Conservation (phyloP, 2,797 vertebrate genomes). For the Scyliorhinus canicula region DNA sequence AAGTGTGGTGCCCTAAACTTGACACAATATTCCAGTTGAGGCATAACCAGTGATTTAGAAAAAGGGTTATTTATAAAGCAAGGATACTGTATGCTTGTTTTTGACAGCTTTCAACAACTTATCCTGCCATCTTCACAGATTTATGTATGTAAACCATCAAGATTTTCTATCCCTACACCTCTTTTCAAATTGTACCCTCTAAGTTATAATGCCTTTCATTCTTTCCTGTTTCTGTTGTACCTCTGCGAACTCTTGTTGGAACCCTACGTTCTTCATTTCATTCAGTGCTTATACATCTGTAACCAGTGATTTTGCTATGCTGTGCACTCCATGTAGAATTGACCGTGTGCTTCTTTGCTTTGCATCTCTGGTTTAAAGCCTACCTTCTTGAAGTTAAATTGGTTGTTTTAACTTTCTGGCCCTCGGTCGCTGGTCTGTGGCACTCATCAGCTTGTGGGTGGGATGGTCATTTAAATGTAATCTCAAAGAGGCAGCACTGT, state of each 20-base stretch:
- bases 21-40: too few relatives aligned
- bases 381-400: background rate
- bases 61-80: background rate
- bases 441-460: background rate
- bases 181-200: background rate
- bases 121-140: background rate
- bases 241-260: background rate
- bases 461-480: background rate
- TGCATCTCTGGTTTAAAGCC: background rate
- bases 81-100: background rate
- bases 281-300: background rate
- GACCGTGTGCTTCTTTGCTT: background rate
- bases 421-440: background rate
- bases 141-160: background rate
- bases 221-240: background rate
- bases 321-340: background rate
- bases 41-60: background rate
- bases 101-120: background rate
- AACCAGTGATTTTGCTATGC: background rate
- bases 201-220: background rate
- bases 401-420: background rate
- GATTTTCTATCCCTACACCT: background rate
- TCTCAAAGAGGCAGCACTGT: background rate
- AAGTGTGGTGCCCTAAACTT: background rate
- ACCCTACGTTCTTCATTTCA: background rate